Percentiles rank a stretch among this genome's conserved stretches.
Evolutionary conservation across 2,888 invertebrate species (phyloP).

Genomic region (Octonoba sinensis): DNA sequence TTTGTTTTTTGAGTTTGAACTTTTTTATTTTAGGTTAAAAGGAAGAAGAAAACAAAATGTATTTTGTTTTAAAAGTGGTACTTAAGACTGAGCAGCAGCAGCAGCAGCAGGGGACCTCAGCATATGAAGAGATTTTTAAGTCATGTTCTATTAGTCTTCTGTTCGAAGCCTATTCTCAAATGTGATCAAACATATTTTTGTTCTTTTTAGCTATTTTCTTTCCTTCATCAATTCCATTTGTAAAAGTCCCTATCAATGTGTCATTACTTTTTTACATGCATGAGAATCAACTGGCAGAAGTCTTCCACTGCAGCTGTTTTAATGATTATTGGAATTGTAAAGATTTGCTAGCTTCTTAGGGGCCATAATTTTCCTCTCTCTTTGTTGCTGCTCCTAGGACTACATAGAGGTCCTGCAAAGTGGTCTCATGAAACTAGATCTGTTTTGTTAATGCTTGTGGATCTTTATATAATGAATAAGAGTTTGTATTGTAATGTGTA

Average conservation of each 20-base stretch:
- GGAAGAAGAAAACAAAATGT: slow-evolving; percentile 62
- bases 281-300: slow-evolving; percentile 49
- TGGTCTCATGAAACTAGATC: slow-evolving; percentile 29
- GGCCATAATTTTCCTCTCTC: slow-evolving; percentile 14
- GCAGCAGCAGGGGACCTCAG: slow-evolving; percentile 25
- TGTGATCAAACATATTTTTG: slow-evolving; percentile 38
- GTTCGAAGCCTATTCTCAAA: slow-evolving; percentile 40
- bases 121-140: slow-evolving; percentile 11
- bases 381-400: slow-evolving; percentile 17
- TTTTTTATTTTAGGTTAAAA: slow-evolving; percentile 42
- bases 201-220: slow-evolving; percentile 30
- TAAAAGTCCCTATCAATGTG: slow-evolving; percentile 14
- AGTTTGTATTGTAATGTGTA: slow-evolving; percentile 16
- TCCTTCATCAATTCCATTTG: slow-evolving; percentile 22
- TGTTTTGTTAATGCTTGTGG: slow-evolving; percentile 16
- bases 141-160: slow-evolving; percentile 20
- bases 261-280: slow-evolving; percentile 42
- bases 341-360: slow-evolving; percentile 31
- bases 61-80: slow-evolving; percentile 40
- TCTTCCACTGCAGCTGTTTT: slow-evolving; percentile 62
- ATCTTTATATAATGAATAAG: slow-evolving; percentile 3
- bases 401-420: slow-evolving; percentile 6
- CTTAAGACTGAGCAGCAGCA: slow-evolving; percentile 17
- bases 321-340: slow-evolving; percentile 12
- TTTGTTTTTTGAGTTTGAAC: not conserved